These are phyloP conservation scores for Apodemia mormo DNA, from an alignment of 2,888 invertebrate genomes.

Conservation along the genomic window DNA sequence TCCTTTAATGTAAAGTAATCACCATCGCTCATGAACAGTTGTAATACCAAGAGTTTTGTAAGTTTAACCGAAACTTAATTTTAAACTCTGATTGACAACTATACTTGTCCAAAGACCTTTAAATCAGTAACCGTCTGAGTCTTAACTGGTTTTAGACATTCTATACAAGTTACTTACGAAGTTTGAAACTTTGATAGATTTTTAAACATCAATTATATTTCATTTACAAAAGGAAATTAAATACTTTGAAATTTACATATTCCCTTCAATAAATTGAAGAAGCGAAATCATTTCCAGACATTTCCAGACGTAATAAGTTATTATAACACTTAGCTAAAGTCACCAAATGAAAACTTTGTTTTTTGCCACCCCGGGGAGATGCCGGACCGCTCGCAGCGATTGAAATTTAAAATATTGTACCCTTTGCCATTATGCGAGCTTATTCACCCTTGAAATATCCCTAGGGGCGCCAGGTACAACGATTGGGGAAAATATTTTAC, in stretches of 20 bases:
- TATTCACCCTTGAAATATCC: conserved; percentile 83
- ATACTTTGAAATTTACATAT: conserved; percentile 6
- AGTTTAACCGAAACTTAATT: neutral
- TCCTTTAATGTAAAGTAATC: no score
- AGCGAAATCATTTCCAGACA: conserved; percentile 48
- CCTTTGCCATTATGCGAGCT: conserved; percentile 82
- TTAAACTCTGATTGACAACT: neutral
- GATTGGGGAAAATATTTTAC: conserved; percentile 82
- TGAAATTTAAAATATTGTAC: conserved; percentile 83
- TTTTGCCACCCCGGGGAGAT: conserved; percentile 60
- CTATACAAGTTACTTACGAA: neutral
- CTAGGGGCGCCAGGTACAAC: conserved; percentile 79
- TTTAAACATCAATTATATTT: neutral
- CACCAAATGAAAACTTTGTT: conserved; percentile 75
- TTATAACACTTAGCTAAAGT: conserved; percentile 74
- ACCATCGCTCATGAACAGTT: no score
- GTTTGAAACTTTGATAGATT: neutral
- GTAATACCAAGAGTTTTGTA: no score
- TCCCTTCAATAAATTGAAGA: neutral
- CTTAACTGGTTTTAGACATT: neutral
- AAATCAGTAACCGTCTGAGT: neutral
- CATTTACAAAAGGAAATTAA: neutral
- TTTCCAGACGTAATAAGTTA: conserved; percentile 64
- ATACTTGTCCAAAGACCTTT: neutral
- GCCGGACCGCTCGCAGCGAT: conserved; percentile 79